phyloP scores from a whole-genome alignment of 2,113 vertebrate genomes.

The Romanogobio albipinnatus region DNA sequence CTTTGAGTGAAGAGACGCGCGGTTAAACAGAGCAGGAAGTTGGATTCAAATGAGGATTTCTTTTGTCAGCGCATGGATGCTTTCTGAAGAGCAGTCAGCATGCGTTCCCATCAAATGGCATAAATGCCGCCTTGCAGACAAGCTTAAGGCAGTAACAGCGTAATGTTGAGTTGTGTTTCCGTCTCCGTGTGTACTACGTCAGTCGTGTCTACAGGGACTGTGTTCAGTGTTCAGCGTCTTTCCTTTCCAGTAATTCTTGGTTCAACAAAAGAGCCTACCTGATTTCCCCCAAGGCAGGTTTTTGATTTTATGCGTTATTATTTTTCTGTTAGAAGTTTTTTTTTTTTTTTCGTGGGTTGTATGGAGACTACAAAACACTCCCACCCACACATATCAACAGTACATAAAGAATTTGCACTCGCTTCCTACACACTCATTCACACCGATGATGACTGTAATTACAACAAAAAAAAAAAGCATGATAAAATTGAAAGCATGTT shows the following conservation, averaged over 20 bases:
- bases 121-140: constrained; percentile 42
- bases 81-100: constrained; percentile 26
- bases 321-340: constrained; percentile 47
- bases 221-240: constrained; percentile 52
- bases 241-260: constrained; percentile 39
- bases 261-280: constrained; percentile 53
- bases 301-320: constrained; percentile 46
- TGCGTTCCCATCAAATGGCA: constrained; percentile 48
- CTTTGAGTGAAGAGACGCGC: constrained; percentile 10
- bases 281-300: constrained; percentile 51
- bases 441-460: constrained; percentile 21
- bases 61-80: constrained; percentile 20
- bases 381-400: constrained; percentile 49
- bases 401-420: constrained; percentile 3
- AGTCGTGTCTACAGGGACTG: constrained; percentile 26
- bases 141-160: constrained; percentile 42
- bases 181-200: constrained; percentile 32
- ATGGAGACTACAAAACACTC: constrained; percentile 58
- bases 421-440: constrained; percentile 40
- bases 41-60: constrained; percentile 22
- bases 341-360: constrained; percentile 32
- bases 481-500: constrained; percentile 59
- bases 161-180: constrained; percentile 11
- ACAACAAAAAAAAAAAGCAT: constrained; percentile 50
- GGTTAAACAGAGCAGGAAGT: constrained; percentile 6